Evolutionary conservation across 1,140 invertebrate species (phyloP).

Genomic region (Meteorus sp.): DNA sequence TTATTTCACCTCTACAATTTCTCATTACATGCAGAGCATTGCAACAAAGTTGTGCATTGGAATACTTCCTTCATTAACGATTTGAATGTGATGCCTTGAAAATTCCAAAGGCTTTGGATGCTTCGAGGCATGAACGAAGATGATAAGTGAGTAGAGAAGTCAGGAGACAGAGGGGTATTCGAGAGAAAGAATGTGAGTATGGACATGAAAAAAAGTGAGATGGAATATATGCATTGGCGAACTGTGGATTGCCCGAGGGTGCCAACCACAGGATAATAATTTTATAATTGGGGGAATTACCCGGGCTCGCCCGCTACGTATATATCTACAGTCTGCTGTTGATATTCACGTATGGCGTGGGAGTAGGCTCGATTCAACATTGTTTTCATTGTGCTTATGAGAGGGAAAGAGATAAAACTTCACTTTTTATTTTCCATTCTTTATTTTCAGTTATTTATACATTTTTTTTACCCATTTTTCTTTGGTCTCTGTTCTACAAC

Average conservation of each 20-base stretch:
- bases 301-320: conserved; percentile 44
- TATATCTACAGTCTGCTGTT: conserved; percentile 43
- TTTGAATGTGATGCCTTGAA: neutral
- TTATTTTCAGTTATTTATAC: too few species aligned
- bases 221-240: conserved; percentile 32
- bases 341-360: conserved; percentile 54
- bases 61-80: neutral
- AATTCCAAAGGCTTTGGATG: neutral
- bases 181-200: conserved; percentile 25
- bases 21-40: neutral
- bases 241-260: conserved; percentile 55
- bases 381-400: conserved; percentile 47
- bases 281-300: conserved; percentile 60
- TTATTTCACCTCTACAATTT: neutral
- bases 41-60: neutral
- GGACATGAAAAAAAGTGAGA: conserved; percentile 20
- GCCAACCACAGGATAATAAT: conserved; percentile 59
- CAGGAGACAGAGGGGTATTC: conserved; percentile 11
- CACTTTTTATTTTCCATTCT: conserved; percentile 43
- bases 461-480: too few species aligned
- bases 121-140: conserved; percentile 3
- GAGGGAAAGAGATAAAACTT: conserved; percentile 33
- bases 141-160: neutral
- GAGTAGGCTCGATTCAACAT: conserved; percentile 45
- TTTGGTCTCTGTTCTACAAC: too few species aligned